phyloP scores from a whole-genome alignment of 2,113 vertebrate genomes.

The Forbesichthys papilliferus region DNA sequence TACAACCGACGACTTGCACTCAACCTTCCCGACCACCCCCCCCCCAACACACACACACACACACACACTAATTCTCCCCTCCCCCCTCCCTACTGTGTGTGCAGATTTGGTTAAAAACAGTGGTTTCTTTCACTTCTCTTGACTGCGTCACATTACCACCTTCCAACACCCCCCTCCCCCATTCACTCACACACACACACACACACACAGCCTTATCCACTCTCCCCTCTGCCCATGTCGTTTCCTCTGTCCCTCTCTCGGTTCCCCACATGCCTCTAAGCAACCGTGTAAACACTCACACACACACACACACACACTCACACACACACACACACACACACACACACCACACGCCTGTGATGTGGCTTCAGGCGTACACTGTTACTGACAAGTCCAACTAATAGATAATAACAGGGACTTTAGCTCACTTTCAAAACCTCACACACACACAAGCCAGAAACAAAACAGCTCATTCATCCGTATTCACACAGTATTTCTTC shows the following conservation, averaged over 20 bases:
- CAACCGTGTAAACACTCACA: slow-evolving; percentile 52
- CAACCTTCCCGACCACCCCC: too few relatives aligned
- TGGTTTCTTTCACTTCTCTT: too few relatives aligned
- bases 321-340: slow-evolving; percentile 23
- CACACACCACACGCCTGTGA: slow-evolving; percentile 11
- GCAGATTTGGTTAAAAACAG: too few relatives aligned
- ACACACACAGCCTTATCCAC: background rate
- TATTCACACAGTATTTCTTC: slow-evolving; percentile 9
- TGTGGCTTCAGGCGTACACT: slow-evolving; percentile 46
- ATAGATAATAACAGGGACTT: slow-evolving; percentile 51
- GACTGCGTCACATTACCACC: too few relatives aligned
- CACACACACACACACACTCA: slow-evolving; percentile 35
- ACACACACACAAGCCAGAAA: too few relatives aligned
- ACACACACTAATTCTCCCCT: background rate
- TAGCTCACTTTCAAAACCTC: slow-evolving; percentile 27
- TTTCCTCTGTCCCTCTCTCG: slow-evolving; percentile 53
- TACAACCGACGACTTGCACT: too few relatives aligned
- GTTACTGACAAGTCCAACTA: slow-evolving; percentile 68
- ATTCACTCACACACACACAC: too few relatives aligned
- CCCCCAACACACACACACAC: background rate
- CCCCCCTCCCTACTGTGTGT: too few relatives aligned
- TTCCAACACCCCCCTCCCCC: background rate
- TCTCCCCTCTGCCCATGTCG: slow-evolving; percentile 39
- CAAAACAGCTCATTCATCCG: background rate
- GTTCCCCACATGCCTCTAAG: slow-evolving; percentile 43